Percentiles rank a stretch among this genome's conserved stretches.
phyloP scores from a whole-genome alignment of 2,797 vertebrate species.

The Melanotaenia parkinsoni region DNA sequence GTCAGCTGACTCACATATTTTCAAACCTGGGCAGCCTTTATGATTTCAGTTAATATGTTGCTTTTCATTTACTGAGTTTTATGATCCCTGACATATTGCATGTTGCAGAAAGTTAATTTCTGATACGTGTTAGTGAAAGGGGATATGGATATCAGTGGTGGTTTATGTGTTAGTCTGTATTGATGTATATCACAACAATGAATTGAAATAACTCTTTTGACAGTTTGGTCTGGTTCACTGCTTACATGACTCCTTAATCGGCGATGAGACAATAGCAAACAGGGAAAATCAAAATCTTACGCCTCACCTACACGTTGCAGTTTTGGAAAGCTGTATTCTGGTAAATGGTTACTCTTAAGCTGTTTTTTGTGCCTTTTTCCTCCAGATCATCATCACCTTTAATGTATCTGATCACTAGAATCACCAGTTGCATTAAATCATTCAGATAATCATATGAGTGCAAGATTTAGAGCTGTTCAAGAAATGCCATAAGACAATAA shows the following conservation, averaged over 20 bases:
- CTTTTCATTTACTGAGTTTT: slow-evolving; percentile 47
- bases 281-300: slow-evolving; percentile 89
- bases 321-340: slow-evolving; percentile 92
- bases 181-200: slow-evolving; percentile 79
- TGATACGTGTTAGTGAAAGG: slow-evolving; percentile 50
- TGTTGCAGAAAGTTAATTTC: slow-evolving; percentile 61
- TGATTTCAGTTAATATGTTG: slow-evolving; percentile 42
- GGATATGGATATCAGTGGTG: slow-evolving; percentile 49
- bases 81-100: slow-evolving; percentile 55
- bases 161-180: slow-evolving; percentile 69
- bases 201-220: slow-evolving; percentile 87
- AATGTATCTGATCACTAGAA: slow-evolving; percentile 84
- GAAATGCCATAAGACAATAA: slow-evolving; percentile 45
- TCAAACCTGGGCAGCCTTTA: slow-evolving; percentile 51
- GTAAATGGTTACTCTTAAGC: slow-evolving; percentile 87
- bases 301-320: slow-evolving; percentile 87
- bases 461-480: slow-evolving; percentile 44
- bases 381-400: slow-evolving; percentile 82
- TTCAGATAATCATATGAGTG: slow-evolving; percentile 77
- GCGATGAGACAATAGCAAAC: slow-evolving; percentile 90
- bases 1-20: slow-evolving; percentile 48
- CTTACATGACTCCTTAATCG: slow-evolving; percentile 90
- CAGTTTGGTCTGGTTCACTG: slow-evolving; percentile 91
- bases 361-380: slow-evolving; percentile 82
- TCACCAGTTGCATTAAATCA: slow-evolving; percentile 87